Conservation (phyloP, 2,113 vertebrate species). For the Oriolus oriolus region DNA sequence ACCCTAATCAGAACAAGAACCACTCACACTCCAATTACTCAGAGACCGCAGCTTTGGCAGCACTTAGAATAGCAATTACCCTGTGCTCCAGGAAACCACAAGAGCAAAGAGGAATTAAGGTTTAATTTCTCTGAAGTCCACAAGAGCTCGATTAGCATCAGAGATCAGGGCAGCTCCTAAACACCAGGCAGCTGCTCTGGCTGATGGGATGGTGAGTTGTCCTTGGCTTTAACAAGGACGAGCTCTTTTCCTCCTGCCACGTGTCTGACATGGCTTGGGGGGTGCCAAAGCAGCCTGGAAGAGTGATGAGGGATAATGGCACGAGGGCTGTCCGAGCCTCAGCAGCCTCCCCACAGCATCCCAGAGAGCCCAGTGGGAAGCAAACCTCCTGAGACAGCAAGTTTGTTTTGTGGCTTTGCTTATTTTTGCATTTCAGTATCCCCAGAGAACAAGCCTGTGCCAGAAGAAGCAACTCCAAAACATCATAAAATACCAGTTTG, state of each 20-base stretch:
- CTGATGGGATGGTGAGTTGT: neutral
- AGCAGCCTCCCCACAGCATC: neutral
- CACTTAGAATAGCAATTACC: neutral
- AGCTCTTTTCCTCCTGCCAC: neutral
- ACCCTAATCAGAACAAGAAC: slow-evolving; percentile 2
- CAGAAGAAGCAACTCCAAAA: neutral
- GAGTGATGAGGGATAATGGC: neutral
- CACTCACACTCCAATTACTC: neutral
- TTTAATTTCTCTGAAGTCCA: slow-evolving; percentile 15
- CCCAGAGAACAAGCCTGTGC: neutral
- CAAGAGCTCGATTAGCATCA: neutral
- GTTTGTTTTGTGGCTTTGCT: neutral
- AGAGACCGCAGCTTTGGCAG: slow-evolving; percentile 35
- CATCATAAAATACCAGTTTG: neutral
- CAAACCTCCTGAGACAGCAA: neutral
- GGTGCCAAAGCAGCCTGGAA: neutral
- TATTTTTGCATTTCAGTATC: neutral
- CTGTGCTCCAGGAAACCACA: slow-evolving; percentile 46
- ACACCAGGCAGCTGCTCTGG: neutral
- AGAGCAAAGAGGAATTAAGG: slow-evolving; percentile 13
- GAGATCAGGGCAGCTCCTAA: neutral
- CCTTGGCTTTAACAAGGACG: neutral
- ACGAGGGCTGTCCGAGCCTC: fast-evolving
- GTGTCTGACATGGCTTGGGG: neutral
- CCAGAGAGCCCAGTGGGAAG: neutral